Evolutionary conservation across 2,797 vertebrate species (phyloP).

Genomic region (Oophaga sylvatica): DNA sequence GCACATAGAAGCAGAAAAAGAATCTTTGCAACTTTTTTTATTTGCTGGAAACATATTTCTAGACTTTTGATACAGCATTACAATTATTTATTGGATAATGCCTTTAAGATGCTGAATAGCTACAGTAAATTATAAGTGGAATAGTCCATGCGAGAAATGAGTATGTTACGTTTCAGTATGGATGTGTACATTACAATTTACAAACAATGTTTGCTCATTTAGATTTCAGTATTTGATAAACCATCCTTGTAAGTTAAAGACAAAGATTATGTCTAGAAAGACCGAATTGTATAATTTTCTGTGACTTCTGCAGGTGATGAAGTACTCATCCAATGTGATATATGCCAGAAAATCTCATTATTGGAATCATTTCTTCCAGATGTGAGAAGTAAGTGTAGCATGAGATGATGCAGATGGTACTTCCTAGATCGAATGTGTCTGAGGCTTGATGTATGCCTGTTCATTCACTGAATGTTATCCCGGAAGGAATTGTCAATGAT

Average conservation of each 20-base stretch:
- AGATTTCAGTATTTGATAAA: constrained; percentile 35
- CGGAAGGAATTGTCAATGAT: constrained; percentile 28
- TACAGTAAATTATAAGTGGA: not conserved
- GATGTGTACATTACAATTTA: not conserved
- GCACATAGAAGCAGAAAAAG: no score
- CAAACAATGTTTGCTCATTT: constrained; percentile 13
- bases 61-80: no score
- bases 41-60: no score
- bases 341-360: constrained; percentile 41
- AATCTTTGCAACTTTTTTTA: no score
- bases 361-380: constrained; percentile 38
- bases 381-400: constrained; percentile 44
- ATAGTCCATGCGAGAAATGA: not conserved
- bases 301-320: constrained; percentile 24
- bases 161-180: not conserved
- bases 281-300: not conserved
- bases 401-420: constrained; percentile 47
- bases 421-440: constrained; percentile 46
- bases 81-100: no score
- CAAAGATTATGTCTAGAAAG: constrained; percentile 4
- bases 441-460: constrained; percentile 39
- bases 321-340: constrained; percentile 38
- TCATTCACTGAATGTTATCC: constrained; percentile 16
- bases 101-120: no score
- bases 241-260: not conserved